These are phyloP conservation scores for Oxygymnocypris stewartii DNA, from an alignment of 2,113 vertebrate species.

Conservation along the genomic window DNA sequence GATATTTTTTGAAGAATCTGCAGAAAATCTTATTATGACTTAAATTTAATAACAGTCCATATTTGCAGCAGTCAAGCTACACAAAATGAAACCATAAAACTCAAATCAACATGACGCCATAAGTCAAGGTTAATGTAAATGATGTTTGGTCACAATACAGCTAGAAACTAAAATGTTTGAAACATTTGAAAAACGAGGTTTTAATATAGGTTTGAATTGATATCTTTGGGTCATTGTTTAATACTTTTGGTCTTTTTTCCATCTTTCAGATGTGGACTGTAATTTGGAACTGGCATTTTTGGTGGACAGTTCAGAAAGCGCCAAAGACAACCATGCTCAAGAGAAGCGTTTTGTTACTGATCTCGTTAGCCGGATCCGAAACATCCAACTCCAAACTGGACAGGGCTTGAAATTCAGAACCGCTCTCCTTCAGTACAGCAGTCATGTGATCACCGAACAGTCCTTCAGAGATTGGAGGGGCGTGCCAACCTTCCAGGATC, in stretches of 20 bases:
- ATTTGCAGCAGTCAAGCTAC: neutral
- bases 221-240: neutral
- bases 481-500: conserved; percentile 78
- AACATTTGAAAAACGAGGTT: neutral
- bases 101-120: neutral
- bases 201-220: neutral
- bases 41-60: neutral
- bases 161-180: neutral
- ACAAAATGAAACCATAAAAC: neutral
- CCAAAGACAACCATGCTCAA: conserved; percentile 84
- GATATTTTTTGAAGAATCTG: neutral
- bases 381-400: conserved; percentile 75
- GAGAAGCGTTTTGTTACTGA: conserved; percentile 83
- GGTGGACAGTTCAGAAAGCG: conserved; percentile 89
- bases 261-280: conserved; percentile 74
- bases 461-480: conserved; percentile 86
- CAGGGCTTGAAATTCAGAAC: conserved; percentile 76
- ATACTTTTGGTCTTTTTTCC: neutral
- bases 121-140: neutral
- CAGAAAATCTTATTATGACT: too few relatives aligned
- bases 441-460: conserved; percentile 83
- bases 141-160: neutral
- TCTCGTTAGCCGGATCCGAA: conserved; percentile 78
- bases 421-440: conserved; percentile 90
- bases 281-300: conserved; percentile 86